A percentile compares a stretch with the other conserved stretches of the same genome.
Evolutionary conservation across 1,140 invertebrate genomes (phyloP).

Genomic region (Eubasilissa regina): DNA sequence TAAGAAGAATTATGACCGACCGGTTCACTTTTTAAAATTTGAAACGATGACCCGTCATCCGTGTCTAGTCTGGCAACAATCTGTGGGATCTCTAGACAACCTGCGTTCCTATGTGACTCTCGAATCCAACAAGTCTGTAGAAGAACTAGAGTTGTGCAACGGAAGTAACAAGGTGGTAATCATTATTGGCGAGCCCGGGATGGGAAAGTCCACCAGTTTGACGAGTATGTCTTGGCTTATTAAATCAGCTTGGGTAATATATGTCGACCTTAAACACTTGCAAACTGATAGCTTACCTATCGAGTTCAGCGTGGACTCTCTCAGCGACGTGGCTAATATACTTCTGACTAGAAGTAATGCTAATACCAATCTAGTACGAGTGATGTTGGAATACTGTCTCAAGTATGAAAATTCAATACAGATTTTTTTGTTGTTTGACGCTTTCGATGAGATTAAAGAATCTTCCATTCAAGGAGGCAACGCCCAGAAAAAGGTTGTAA

Average conservation of each 20-base stretch:
- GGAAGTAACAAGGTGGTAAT: neutral
- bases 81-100: neutral
- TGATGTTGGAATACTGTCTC: neutral
- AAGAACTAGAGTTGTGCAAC: neutral
- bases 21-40: neutral
- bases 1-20: neutral
- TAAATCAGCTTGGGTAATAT: neutral
- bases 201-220: constrained; percentile 18
- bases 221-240: neutral
- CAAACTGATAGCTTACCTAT: neutral
- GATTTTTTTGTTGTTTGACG: neutral
- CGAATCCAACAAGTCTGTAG: neutral
- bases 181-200: constrained; percentile 1
- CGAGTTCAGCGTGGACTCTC: neutral
- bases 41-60: neutral
- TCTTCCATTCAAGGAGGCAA: neutral
- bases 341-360: neutral
- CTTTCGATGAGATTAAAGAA: constrained; percentile 27
- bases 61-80: neutral
- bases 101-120: neutral
- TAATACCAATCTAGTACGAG: neutral
- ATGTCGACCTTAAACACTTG: constrained; percentile 1
- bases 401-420: neutral
- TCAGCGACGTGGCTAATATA: neutral
- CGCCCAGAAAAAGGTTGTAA: neutral